phyloP scores from a whole-genome alignment of 2,113 vertebrate genomes.

The Platysternon megacephalum region DNA sequence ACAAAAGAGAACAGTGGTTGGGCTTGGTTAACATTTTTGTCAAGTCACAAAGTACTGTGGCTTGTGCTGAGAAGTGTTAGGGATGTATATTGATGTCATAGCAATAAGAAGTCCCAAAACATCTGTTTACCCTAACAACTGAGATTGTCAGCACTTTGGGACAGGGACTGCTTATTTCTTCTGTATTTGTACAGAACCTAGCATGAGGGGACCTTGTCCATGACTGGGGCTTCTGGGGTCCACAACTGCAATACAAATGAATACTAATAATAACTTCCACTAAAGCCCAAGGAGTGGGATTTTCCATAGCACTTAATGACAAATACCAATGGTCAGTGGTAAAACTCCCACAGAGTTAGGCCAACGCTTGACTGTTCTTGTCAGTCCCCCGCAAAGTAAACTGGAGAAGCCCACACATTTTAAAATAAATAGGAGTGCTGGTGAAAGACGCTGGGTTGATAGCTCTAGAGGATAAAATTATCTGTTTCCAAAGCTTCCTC shows the following conservation, averaged over 20 bases:
- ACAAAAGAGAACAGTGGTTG: not conserved
- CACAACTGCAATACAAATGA: not conserved
- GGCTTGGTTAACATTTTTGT: not conserved
- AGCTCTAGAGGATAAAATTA: not conserved
- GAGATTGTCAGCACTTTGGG: not conserved
- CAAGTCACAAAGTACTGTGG: not conserved
- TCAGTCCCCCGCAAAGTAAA: not conserved
- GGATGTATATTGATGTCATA: not conserved
- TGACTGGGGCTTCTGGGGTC: not conserved
- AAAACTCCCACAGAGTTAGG: not conserved
- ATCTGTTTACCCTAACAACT: not conserved
- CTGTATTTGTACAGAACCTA: not conserved
- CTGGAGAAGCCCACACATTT: not conserved
- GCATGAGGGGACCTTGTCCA: not conserved
- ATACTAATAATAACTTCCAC: not conserved
- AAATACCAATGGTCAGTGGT: not conserved
- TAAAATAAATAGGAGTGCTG: not conserved
- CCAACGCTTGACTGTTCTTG: not conserved
- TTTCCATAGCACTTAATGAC: not conserved
- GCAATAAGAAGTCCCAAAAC: slow-evolving; percentile 6
- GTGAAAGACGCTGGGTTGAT: not conserved
- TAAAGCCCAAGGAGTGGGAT: not conserved
- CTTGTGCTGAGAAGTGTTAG: not conserved
- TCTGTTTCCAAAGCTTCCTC: not conserved
- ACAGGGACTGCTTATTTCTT: not conserved